Base-by-base conservation (phyloP, 2,797 vertebrate species). In the Eremophila alpestris region DNA sequence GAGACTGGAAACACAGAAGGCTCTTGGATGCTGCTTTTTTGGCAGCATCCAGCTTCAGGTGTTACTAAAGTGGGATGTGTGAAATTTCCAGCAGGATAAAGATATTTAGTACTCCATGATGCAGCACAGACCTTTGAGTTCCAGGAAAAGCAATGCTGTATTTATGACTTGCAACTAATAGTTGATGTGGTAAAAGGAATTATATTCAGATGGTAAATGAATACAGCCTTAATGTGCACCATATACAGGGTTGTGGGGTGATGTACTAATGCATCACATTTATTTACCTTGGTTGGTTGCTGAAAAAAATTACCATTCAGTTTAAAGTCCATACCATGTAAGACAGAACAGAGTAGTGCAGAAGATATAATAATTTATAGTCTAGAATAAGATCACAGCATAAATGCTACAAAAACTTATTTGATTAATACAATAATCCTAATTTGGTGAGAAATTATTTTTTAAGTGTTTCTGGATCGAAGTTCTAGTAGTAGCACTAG, bases 121-220 rank as follows among this genome's bases (percentile, higher is more conserved):
- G 81, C 91, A 96, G 92, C 90, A 92, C 95, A 97, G 95, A 64
- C 94, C 87, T 90, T 94, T 74, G 41, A 52, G 73, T 94, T 97
- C 93, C 94, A 98, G 96, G 97, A 95, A 98, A 97, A 98, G 88
- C 76, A 97, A 97, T 95, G 96, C 95, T 97, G 54, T 98, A 96
- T 97, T 98, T 98, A 97, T 95, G 98, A 93, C 96, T 97, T 97
- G 90, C 94, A 97, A 87, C 78, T 93, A 97, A 91, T 90, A 96
- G 92, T 96, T 93, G 90, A 95, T 97, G 94, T 95, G 97, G 95
- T 98, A 96, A 96, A 97, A 97, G 97, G 98, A 97, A 98, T 98
- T 98, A 94, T 97, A 97, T 98, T 98, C 98, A 98, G 97, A 98
- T 98, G 98, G 98, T 97, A 97, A 97, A 97, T 96, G 97, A 98